Base-by-base conservation (phyloP, 1,140 invertebrate genomes). In the Latrodectus geometricus region DNA sequence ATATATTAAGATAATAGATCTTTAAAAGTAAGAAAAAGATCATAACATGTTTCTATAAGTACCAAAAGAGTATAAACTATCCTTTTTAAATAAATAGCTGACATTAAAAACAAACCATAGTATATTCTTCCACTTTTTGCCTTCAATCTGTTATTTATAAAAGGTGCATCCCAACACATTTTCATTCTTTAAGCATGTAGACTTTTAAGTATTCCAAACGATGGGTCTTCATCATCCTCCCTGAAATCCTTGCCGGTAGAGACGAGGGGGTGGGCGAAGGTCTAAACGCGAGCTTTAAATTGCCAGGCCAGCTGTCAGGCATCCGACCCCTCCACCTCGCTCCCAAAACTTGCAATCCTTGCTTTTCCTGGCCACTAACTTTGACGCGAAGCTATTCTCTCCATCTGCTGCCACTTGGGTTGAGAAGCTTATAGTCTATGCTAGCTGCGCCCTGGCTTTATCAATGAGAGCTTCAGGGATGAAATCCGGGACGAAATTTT, bases 341-440 rank as follows among this genome's bases (percentile, higher is more conserved):
- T 15, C 69, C 65, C 78, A 52, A 80, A 70, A 80, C 78, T 80
- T 70, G 78, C 78, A 69, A 80, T 70, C 20, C 66, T 50, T 70
- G 68, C 78, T 54, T 80, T 80, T 80, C 78, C 68, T 80, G 8
- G 66, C 66, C 78, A 80, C 78, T 80, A 80, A 80, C 78, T 80
- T 50, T 48, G 35, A 54, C 52, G 68, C 35, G 48, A 8, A 54
- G 11, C 78, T 66, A 80, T 80, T 80, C 7, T 9, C 15, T 17
- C 48, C 78, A 80, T 17, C 78, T 80, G 78, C 23, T 70, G 68
- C 50, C 21, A 4, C 2, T 61, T 35, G 35, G 48, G n/a, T 21
- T 20, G 50, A 15, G 8, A 52, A 52, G 15, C 74, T 21, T 76
- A 76, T 21, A 23, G 52, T 11, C 49, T 8, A 20, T 17, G 11